Base-by-base conservation (phyloP, 2,888 invertebrate genomes). In the Leptopilina myrica region DNA sequence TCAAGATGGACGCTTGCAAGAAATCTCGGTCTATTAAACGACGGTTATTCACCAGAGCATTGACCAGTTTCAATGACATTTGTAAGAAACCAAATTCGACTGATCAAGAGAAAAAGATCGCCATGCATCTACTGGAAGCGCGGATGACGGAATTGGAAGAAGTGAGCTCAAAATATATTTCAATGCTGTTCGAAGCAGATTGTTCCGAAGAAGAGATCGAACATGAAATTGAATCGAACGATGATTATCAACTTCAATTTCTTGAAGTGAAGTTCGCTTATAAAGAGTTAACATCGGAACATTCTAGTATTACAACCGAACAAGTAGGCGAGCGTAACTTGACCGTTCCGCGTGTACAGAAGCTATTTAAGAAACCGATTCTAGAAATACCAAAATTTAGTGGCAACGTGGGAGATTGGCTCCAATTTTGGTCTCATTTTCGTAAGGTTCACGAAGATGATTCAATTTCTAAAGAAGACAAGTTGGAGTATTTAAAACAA, bases 381-480 rank as follows among this genome's bases (percentile, higher is more conserved):
- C 64, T 84, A 9, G 79, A 87, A 64, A 76, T 86, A 1, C 73
- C 64, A 8, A 85, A 84, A 77, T 87, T 84, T 78, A 78, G 65
- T 64, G 86, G 86, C 4, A 76, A 80, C n/a, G 53, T 84, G 3
- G 78, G 78, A 53, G 79, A 84, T 8, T 87, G 86, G 86, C 77
- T 87, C 4, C 65, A 79, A 3, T 87, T 86, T 76, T 88, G 86
- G 85, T 80, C 82, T 3, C 85, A 85, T 43, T 87, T 86, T 67
- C n/a, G 69, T 46, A 86, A 85, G 75, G 84, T 86, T 4, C 77
- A 87, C 62, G 20, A 62, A 3, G 62, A 62, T 9, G 8, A 12
- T 5, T n/a, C 65, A 5, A n/a, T 65, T 0, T n/a, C 76, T 26
- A 67, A 76, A 11, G 83, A 83, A 65, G 84, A 84, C 49, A 87